Evolutionary conservation across 2,113 vertebrate species (phyloP).

Genomic region (Dascyllus trimaculatus): DNA sequence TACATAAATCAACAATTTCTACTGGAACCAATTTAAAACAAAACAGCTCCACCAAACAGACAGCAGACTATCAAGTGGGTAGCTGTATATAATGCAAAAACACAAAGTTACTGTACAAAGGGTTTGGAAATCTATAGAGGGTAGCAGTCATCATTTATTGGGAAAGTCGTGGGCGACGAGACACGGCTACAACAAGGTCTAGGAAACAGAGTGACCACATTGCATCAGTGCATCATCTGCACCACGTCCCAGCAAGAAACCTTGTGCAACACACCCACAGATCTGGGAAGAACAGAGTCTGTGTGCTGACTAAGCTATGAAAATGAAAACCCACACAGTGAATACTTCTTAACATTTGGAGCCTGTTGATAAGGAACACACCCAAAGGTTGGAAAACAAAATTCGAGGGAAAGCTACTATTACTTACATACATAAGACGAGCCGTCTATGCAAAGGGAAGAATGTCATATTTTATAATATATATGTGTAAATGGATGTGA

Average conservation of each 20-base stretch:
- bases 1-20: neutral
- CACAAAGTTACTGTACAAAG: neutral
- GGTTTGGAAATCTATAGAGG: constrained; percentile 18
- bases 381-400: constrained; percentile 35
- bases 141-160: constrained; percentile 36
- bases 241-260: constrained; percentile 37
- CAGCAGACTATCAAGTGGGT: neutral
- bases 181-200: constrained; percentile 25
- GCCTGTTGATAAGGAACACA: constrained; percentile 24
- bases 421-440: constrained; percentile 83
- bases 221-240: constrained; percentile 37
- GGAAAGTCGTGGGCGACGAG: constrained; percentile 22
- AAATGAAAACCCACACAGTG: constrained; percentile 44
- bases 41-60: constrained; percentile 1
- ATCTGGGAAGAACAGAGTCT: constrained; percentile 60
- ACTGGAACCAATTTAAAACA: constrained; percentile 1
- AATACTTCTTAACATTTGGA: constrained; percentile 16
- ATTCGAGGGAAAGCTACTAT: constrained; percentile 19
- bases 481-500: neutral
- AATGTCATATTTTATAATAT: constrained; percentile 30
- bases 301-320: constrained; percentile 64
- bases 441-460: constrained; percentile 69
- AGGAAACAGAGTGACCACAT: constrained; percentile 7
- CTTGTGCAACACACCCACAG: constrained; percentile 68
- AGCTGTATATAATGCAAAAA: constrained; percentile 8